A percentile compares a stretch with the other conserved stretches of the same genome.
Evolutionary conservation across 2,113 vertebrate species (phyloP).

Genomic region (Podarcis muralis): DNA sequence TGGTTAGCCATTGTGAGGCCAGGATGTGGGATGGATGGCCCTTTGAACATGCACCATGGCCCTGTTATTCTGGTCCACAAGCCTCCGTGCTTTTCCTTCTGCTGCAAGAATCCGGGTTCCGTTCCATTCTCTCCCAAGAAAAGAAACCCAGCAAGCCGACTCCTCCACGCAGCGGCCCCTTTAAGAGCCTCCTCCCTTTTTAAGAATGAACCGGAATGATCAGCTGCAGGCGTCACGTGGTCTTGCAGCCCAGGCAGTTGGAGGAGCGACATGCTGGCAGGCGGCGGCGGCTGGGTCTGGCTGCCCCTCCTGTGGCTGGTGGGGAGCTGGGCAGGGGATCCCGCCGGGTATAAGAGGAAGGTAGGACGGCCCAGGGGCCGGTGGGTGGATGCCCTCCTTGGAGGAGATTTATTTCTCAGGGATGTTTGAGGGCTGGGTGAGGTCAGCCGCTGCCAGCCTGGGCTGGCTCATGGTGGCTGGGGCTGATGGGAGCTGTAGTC

Average conservation of each 20-base stretch:
- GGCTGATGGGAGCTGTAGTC: neutral
- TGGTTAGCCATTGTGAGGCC: too few species aligned
- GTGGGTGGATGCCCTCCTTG: too few species aligned
- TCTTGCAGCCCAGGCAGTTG: neutral
- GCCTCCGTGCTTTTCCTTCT: neutral
- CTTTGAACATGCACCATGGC: neutral
- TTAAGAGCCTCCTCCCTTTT: neutral
- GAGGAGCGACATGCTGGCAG: neutral
- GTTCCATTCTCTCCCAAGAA: too few species aligned
- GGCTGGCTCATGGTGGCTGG: neutral
- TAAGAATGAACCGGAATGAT: neutral
- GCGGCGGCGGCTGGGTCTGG: accelerated
- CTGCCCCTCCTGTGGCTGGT: neutral
- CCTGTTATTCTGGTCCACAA: neutral
- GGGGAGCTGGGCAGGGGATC: neutral
- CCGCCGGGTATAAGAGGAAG: conserved; percentile 12
- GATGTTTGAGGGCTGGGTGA: neutral
- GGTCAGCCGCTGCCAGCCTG: neutral
- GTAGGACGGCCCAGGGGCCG: neutral
- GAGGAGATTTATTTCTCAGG: neutral
- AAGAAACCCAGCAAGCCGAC: too few species aligned
- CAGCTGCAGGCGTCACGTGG: conserved; percentile 34
- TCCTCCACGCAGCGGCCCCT: neutral
- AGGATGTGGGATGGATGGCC: neutral
- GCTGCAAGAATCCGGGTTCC: too few species aligned